Evolutionary conservation across 35 echinoderm and acorn worm genomes (phyloP).

Genomic region (Apostichopus californicus): DNA sequence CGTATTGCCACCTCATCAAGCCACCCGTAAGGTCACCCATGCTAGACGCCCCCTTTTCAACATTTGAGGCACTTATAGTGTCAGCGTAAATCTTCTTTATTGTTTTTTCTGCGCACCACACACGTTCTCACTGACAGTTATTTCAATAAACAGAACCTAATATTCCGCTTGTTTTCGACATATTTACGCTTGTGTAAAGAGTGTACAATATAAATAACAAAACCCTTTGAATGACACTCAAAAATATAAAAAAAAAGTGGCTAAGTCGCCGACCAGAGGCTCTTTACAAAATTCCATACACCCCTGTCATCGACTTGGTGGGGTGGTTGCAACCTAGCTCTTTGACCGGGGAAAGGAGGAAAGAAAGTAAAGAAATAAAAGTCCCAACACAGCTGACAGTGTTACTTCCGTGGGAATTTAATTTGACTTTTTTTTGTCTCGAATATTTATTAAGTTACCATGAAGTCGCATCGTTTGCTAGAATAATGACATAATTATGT

Average conservation of each 20-base stretch:
- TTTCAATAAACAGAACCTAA: conserved; percentile 45
- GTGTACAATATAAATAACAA: conserved; percentile 1
- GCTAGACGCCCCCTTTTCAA: background rate
- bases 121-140: conserved; percentile 37
- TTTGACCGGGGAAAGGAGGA: background rate
- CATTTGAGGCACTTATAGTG: conserved; percentile 6
- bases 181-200: conserved; percentile 10
- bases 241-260: background rate
- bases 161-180: background rate
- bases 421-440: too few species aligned
- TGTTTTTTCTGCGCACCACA: conserved; percentile 36
- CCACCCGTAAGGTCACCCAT: background rate
- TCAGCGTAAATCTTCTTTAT: conserved; percentile 17
- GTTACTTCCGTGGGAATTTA: background rate
- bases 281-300: background rate
- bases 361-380: background rate
- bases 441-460: too few species aligned
- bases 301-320: conserved; percentile 16
- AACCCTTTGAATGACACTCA: background rate
- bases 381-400: background rate
- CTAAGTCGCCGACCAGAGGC: background rate
- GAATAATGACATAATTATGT: too few species aligned
- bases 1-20: conserved; percentile 27
- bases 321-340: background rate
- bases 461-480: too few species aligned